Evolutionary conservation across 2,797 vertebrate species (phyloP), one percentile per base, ranked within the genome.

Genomic region (Ctenopoma kingsleyae): DNA sequence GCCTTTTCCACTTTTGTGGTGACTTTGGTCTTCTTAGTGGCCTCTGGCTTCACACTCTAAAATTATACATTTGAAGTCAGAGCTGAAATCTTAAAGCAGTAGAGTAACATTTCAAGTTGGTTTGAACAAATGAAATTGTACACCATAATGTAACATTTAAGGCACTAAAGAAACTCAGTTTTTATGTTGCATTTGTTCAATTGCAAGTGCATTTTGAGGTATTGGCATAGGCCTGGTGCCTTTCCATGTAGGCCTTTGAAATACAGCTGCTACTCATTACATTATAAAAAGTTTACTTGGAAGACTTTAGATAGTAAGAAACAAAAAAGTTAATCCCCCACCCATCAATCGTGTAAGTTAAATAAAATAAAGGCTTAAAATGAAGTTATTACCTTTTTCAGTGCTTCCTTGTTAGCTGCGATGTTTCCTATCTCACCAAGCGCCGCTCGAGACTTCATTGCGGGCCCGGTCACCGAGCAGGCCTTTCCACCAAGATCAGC

Each of bases 341-440:
- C 4, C 4, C 4, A 4, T 4, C 4, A 27, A 27, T 25, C 23
- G 2, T 25, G 2, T 25, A 25, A 25, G 23, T 27, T 5, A 3
- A 5, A 32, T 10, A 32, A 32, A 9, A 8, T 32, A 8, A 8
- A 32, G 1, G 9, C 1, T 32, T 32, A 32, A 32, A 15, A 4
- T 3, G 1, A 1, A 3, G 0, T 23, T 4, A 1, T 9, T 60
- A 91, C 93, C 90, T 95, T 96, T 67, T 95, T 95, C n/a, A 75
- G n/a, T 0, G 58, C 11, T 19, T 75, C 58, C 41, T 82, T 88
- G 25, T 74, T 82, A 0, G 2, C 35, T 1, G 78, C 74, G 0
- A 90, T 81, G 65, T 94, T 93, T 56, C 94, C 93, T 1, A 96
- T 95, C 57, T 97, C 95, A 0, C 91, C 94, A 3, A 97, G 90